Evolutionary conservation across 1,140 invertebrate genomes (phyloP), one percentile per base, ranked within the genome.

Genomic region (Heliconius hewitsoni): DNA sequence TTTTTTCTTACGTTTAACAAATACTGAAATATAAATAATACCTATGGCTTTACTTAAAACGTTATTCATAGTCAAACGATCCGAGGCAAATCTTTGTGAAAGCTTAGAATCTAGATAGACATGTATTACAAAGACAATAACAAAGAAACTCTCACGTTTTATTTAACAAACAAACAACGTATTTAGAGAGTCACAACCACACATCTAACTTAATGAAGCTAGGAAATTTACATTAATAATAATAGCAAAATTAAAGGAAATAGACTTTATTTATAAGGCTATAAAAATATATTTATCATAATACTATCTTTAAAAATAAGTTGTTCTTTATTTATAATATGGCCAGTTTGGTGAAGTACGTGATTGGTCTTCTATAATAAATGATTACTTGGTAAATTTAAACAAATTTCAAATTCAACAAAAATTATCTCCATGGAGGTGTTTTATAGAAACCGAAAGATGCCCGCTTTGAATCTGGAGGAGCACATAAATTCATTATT

Each of bases 341-440:
- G 11, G 27, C 13, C 23, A 27, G 13, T 66, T 30, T 66, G n/a
- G 1, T 27, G 5, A 66, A 16, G 9, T 13, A 60, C 19, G 55
- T 57, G 27, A 27, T 30, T 23, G 8, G 60, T 66, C n/a, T 13
- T 66, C 23, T 30, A 57, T n/a, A 8, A 57, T 9, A 66, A 23
- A 16, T 30, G 30, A 66, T n/a, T 16, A 66, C 60, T 66, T 3
- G 27, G 23, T 3, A 27, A 66, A 66, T 66, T 66, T 30, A 16
- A 16, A 66, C 3, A 66, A 27, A 30, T 16, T 27, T 27, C 3
- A 30, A 30, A 27, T 11, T 60, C 57, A 60, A 66, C 60, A 27
- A 27, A 3, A 66, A 50, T 88, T 82, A 90, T 84, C 85, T 88
- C 88, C 89, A 91, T 18, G 88, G 85, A 1, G 74, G 71, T 13